These are phyloP conservation scores for Cynoglossus semilaevis DNA, from an alignment of 2,113 vertebrate genomes.

Conservation along the genomic window DNA sequence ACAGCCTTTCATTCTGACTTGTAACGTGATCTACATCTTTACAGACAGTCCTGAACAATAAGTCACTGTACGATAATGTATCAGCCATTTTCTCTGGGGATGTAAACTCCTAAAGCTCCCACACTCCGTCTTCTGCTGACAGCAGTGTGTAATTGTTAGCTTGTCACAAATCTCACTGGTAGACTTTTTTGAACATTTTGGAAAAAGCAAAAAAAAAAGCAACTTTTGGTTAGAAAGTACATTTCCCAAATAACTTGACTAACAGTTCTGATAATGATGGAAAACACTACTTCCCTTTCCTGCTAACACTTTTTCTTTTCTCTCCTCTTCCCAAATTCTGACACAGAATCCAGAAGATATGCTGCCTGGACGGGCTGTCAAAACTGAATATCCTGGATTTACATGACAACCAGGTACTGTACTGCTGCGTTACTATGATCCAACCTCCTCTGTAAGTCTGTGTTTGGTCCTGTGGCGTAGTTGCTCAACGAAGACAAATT, in stretches of 20 bases:
- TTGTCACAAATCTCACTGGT: too few relatives aligned
- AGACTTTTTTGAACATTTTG: too few relatives aligned
- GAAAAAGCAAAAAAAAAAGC: too few relatives aligned
- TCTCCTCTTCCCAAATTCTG: slow-evolving; percentile 25
- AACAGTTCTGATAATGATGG: too few relatives aligned
- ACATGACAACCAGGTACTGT: slow-evolving; percentile 91
- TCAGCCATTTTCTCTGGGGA: slow-evolving; percentile 4
- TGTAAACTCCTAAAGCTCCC: slow-evolving; percentile 1
- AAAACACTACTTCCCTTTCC: too few relatives aligned
- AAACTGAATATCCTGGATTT: slow-evolving; percentile 92
- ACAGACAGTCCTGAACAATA: slow-evolving; percentile 25
- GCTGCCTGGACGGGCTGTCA: slow-evolving; percentile 82
- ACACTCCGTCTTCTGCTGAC: not conserved
- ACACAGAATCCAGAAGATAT: slow-evolving; percentile 88
- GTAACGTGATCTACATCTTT: slow-evolving; percentile 21
- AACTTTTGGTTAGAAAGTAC: too few relatives aligned
- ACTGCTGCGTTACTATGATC: not conserved
- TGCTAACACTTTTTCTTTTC: not conserved
- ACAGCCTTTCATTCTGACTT: slow-evolving; percentile 14
- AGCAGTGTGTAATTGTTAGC: too few relatives aligned
- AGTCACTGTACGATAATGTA: slow-evolving; percentile 18
- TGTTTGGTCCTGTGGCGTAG: not conserved
- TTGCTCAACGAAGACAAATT: not conserved
- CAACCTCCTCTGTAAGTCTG: slow-evolving; percentile 8
- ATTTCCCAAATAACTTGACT: too few relatives aligned